Percentiles rank a stretch among this genome's conserved stretches.
phyloP scores from a whole-genome alignment of 2,888 invertebrate genomes.

The Philereme vetulata region DNA sequence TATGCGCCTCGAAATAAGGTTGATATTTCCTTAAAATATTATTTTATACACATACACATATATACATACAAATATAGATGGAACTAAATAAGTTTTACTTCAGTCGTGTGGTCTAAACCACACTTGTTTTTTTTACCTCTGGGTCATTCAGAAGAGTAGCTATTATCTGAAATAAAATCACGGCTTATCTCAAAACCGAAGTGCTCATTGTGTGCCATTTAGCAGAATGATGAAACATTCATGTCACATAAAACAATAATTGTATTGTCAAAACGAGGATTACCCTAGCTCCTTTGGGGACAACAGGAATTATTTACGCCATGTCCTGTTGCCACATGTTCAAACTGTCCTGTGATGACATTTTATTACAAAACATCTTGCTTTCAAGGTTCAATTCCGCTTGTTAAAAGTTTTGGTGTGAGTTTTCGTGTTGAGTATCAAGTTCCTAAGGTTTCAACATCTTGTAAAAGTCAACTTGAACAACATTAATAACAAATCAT shows the following conservation, averaged over 20 bases:
- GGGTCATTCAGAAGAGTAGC: not conserved
- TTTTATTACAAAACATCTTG: conserved; percentile 19
- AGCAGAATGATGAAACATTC: conserved; percentile 31
- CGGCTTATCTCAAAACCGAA: not conserved
- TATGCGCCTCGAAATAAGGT: no score
- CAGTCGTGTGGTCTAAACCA: no score
- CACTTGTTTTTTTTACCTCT: not conserved
- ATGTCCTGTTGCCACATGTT: conserved; percentile 12
- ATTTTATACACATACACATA: no score
- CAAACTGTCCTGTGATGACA: conserved; percentile 5
- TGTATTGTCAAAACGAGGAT: conserved; percentile 37
- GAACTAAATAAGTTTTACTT: no score
- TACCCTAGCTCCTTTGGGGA: conserved; percentile 22
- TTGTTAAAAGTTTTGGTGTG: conserved; percentile 8
- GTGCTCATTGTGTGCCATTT: conserved; percentile 1
- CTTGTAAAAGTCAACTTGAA: no score
- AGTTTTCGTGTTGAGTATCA: no score
- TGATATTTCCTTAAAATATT: no score
- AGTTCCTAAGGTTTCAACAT: no score
- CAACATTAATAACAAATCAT: no score
- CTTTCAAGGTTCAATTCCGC: not conserved
- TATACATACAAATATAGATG: no score
- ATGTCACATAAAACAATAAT: conserved; percentile 30
- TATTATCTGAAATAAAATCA: not conserved
- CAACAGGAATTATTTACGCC: conserved; percentile 16